Evolutionary conservation across 2,113 vertebrate genomes (phyloP).

Genomic region (Pseudolaguvia tuberculata): DNA sequence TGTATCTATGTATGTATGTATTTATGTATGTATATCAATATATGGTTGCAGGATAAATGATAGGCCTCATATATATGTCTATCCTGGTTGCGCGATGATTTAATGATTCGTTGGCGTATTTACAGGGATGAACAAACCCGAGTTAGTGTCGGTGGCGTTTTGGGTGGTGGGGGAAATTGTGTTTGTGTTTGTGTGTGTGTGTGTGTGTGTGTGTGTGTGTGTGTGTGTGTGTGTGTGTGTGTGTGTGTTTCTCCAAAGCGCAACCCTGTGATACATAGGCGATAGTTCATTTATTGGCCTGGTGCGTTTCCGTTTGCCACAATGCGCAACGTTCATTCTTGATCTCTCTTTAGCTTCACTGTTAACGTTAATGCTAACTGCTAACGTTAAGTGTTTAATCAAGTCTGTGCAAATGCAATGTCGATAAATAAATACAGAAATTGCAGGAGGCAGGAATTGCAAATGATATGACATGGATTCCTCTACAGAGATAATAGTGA

Average conservation of each 20-base stretch:
- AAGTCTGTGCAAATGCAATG: not conserved
- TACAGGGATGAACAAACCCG: not conserved
- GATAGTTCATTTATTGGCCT: conserved; percentile 17
- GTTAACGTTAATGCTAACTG: not conserved
- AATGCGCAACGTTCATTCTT: conserved; percentile 8
- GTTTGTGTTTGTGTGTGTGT: no score
- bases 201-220: no score
- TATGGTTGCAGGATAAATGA: not conserved
- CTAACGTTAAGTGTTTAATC: not conserved
- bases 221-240: no score
- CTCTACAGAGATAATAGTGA: conserved; percentile 1
- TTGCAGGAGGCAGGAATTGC: not conserved
- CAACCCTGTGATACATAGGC: conserved; percentile 10
- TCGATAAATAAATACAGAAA: not conserved
- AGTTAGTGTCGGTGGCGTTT: conserved; percentile 35
- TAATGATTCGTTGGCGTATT: conserved; percentile 20
- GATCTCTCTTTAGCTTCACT: not conserved
- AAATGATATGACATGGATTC: conserved; percentile 9
- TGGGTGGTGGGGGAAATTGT: not conserved
- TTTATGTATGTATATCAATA: conserved; percentile 7
- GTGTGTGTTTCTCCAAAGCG: conserved; percentile 55
- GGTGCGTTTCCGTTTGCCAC: conserved; percentile 2
- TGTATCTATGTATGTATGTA: no score
- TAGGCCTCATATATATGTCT: conserved; percentile 20
- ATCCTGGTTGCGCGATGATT: conserved; percentile 12